Conservation (phyloP, 1,140 invertebrate genomes). For the Hetaerina americana region DNA sequence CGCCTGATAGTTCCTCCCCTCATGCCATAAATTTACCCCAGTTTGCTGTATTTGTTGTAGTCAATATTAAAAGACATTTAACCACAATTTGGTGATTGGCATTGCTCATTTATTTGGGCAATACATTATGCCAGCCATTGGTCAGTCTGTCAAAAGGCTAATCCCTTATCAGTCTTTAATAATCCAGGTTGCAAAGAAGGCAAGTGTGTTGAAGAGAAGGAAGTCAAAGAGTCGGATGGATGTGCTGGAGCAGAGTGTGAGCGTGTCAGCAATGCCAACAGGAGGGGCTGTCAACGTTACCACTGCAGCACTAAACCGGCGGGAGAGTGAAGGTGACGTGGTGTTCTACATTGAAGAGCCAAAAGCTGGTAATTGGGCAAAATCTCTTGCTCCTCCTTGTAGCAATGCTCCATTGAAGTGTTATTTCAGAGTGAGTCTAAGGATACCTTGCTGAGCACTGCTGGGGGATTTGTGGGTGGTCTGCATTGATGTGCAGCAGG, state of each 20-base stretch:
- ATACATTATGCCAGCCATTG: background rate
- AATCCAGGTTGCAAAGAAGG: constrained; percentile 59
- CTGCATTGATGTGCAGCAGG: too few relatives aligned
- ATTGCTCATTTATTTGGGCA: too few relatives aligned
- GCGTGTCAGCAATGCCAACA: background rate
- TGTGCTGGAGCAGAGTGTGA: constrained; percentile 17
- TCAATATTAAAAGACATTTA: too few relatives aligned
- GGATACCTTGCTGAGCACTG: too few relatives aligned
- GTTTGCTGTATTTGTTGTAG: too few relatives aligned
- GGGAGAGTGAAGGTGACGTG: constrained; percentile 51
- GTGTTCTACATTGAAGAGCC: constrained; percentile 57
- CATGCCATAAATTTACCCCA: too few relatives aligned
- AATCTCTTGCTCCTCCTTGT: too few relatives aligned
- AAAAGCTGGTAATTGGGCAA: constrained; percentile 40
- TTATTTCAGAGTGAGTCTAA: too few relatives aligned
- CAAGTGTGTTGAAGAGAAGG: constrained; percentile 52
- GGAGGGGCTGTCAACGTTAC: constrained; percentile 14
- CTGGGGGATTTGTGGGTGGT: too few relatives aligned
- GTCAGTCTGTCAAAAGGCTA: background rate
- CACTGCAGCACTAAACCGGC: constrained; percentile 17
- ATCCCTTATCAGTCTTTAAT: constrained; percentile 40
- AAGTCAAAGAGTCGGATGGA: constrained; percentile 59
- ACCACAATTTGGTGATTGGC: too few relatives aligned
- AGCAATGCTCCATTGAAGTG: too few relatives aligned
- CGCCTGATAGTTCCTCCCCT: too few relatives aligned